Evolutionary conservation across 2,113 vertebrate species (phyloP).

Genomic region (Climacteris rufus): DNA sequence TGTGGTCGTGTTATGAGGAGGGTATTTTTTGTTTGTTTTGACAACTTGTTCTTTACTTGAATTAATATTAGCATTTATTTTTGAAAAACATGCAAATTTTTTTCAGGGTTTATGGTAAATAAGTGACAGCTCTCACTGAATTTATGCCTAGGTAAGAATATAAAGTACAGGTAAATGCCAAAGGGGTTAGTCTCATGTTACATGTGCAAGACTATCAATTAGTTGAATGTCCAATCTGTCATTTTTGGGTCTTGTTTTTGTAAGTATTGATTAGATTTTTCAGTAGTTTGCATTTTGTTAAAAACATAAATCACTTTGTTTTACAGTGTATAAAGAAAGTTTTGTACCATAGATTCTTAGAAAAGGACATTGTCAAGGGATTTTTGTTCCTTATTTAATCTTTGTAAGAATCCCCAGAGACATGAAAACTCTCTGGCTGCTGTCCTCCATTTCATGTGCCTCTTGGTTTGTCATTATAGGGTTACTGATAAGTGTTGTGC

Average conservation of each 20-base stretch:
- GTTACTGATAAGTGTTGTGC: slow-evolving; percentile 54
- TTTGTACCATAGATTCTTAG: background rate
- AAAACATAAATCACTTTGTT: background rate
- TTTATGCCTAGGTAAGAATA: background rate
- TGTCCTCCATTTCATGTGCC: background rate
- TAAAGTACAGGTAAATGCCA: background rate
- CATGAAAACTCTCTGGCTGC: background rate
- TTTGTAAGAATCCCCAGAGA: background rate
- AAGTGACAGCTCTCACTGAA: background rate
- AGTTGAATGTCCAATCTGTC: background rate
- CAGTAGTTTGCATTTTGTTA: background rate
- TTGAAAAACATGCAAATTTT: background rate
- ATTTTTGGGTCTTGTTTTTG: background rate
- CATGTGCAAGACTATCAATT: background rate
- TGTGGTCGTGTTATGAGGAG: background rate
- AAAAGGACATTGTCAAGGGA: background rate
- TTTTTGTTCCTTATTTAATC: background rate
- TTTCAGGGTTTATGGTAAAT: background rate
- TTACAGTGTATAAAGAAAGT: background rate
- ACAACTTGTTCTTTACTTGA: background rate
- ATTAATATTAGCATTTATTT: slow-evolving; percentile 18
- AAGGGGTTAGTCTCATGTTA: background rate
- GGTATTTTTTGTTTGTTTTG: slow-evolving; percentile 37
- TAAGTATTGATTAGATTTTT: background rate
- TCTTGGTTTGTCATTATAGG: slow-evolving; percentile 7